A percentile compares a stretch with the other conserved stretches of the same genome.
phyloP scores from a whole-genome alignment of 1,140 invertebrate genomes.

The Trialeurodes vaporariorum region DNA sequence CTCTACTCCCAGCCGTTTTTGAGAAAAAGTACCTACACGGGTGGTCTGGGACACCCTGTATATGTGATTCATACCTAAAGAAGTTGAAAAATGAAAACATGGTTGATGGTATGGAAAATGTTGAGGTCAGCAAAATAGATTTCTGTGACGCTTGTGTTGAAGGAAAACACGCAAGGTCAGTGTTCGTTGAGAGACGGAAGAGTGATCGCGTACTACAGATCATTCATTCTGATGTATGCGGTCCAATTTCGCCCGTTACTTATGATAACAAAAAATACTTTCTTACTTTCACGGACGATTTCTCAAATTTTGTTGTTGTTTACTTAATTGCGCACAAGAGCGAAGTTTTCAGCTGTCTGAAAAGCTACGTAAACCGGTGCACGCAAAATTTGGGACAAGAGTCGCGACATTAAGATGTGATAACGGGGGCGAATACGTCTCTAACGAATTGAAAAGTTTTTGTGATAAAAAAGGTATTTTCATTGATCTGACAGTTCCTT shows the following conservation, averaged over 20 bases:
- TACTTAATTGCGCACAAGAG: conserved; percentile 33
- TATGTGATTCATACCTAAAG: conserved; percentile 2
- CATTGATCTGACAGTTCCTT: conserved; percentile 24
- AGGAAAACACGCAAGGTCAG: conserved; percentile 24
- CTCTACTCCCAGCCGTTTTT: background rate
- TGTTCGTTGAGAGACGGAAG: conserved; percentile 20
- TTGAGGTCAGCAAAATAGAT: background rate
- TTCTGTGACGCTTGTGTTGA: conserved; percentile 26
- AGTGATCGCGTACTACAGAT: background rate
- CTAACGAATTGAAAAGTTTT: conserved; percentile 20
- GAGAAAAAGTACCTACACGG: background rate
- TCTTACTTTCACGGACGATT: conserved; percentile 32
- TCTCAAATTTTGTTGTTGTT: conserved; percentile 28
- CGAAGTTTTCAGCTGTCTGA: conserved; percentile 30
- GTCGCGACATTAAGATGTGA: conserved; percentile 1
- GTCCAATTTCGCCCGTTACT: conserved; percentile 28
- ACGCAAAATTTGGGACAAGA: conserved; percentile 26
- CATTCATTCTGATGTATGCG: conserved; percentile 19
- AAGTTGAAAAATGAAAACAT: conserved; percentile 7
- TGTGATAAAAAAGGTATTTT: conserved; percentile 25
- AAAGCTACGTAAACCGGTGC: conserved; percentile 27
- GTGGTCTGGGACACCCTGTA: conserved; percentile 1
- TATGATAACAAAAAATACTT: conserved; percentile 29
- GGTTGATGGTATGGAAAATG: conserved; percentile 8
- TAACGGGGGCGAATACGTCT: conserved; percentile 15